Conservation (phyloP, 2,797 vertebrate species). For the Smutsia temminckii region DNA sequence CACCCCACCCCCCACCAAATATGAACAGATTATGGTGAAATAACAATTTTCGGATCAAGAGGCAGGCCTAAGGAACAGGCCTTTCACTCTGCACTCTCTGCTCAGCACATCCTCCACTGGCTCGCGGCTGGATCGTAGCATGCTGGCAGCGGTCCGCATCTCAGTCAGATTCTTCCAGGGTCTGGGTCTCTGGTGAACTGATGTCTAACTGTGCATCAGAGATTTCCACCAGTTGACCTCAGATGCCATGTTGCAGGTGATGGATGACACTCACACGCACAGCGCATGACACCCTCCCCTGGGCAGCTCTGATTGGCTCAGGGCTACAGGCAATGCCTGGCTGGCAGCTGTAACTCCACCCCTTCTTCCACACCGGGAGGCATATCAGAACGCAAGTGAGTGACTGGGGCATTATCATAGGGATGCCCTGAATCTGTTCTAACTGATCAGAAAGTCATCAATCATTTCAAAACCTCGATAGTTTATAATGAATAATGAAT, state of each 20-base stretch:
- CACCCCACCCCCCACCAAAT: not conserved
- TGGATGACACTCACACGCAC: not conserved
- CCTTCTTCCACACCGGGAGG: not conserved
- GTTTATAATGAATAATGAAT: constrained; percentile 1
- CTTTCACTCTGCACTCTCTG: not conserved
- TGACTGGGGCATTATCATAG: not conserved
- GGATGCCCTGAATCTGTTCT: not conserved
- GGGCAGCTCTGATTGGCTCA: not conserved
- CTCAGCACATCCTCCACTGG: not conserved
- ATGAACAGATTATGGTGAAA: not conserved
- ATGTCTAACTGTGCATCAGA: not conserved
- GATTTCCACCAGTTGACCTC: not conserved
- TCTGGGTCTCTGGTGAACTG: not conserved
- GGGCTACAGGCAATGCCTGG: not conserved
- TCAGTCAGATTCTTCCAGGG: not conserved
- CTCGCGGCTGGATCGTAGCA: not conserved
- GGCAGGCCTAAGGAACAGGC: not conserved
- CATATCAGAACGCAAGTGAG: not conserved
- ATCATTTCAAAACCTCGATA: not conserved
- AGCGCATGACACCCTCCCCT: not conserved
- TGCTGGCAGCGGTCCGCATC: not conserved
- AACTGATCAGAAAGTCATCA: not conserved
- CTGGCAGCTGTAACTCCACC: not conserved
- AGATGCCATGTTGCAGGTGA: not conserved
- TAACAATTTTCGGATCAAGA: not conserved